phyloP scores from a whole-genome alignment of 2,888 invertebrate species.

The Ochropacha duplaris region DNA sequence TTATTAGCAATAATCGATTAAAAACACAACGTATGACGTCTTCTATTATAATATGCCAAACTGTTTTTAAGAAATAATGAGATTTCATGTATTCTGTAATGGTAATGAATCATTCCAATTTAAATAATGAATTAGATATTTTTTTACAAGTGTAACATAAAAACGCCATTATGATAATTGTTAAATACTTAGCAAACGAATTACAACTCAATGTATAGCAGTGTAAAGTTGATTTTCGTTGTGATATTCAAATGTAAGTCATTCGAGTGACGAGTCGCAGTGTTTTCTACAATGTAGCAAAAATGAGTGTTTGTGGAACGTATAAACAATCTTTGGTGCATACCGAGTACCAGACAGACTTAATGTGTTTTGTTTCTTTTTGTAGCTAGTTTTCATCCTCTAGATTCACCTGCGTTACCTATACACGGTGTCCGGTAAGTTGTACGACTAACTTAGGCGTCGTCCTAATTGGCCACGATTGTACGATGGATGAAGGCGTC shows the following conservation, averaged over 20 bases:
- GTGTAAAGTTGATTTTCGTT: conserved; percentile 12
- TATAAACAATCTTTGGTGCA: conserved; percentile 53
- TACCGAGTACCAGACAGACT: conserved; percentile 52
- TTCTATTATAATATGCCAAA: background rate
- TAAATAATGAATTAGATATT: background rate
- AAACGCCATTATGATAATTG: background rate
- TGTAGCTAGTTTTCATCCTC: background rate
- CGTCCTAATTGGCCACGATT: no score
- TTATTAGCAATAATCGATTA: background rate
- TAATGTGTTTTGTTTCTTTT: conserved; percentile 43
- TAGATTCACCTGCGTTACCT: no score
- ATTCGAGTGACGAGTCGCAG: conserved; percentile 29
- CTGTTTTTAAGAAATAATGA: background rate
- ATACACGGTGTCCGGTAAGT: no score
- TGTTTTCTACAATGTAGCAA: conserved; percentile 50
- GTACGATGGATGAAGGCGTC: no score
- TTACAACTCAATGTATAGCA: background rate
- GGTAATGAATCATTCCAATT: conserved; percentile 1
- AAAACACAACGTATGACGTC: background rate
- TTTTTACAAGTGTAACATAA: background rate
- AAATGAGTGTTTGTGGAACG: conserved; percentile 43
- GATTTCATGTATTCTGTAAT: background rate
- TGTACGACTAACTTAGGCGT: no score
- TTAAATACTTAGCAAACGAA: conserved; percentile 1
- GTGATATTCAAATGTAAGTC: conserved; percentile 18